phyloP scores from a whole-genome alignment of 1,140 invertebrate species.

The Muscidifurax raptorellus region DNA sequence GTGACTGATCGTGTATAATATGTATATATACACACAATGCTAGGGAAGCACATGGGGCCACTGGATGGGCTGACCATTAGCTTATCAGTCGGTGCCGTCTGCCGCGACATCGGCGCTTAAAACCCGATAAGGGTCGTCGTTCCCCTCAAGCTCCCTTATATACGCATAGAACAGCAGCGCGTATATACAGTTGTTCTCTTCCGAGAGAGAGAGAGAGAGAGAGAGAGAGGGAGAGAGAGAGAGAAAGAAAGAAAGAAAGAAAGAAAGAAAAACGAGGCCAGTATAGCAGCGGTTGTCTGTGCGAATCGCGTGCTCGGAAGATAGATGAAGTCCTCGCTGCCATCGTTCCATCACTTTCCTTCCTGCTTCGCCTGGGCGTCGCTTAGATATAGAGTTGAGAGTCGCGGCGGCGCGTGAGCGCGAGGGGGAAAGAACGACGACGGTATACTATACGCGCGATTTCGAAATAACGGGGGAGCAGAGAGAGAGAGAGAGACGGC shows the following conservation, averaged over 20 bases:
- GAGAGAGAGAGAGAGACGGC: background rate
- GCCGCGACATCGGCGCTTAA: conserved; percentile 30
- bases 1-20: conserved; percentile 17
- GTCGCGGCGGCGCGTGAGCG: background rate
- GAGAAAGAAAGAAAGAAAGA: too few relatives aligned
- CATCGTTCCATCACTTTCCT: conserved; percentile 33
- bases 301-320: conserved; percentile 32
- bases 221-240: too few relatives aligned
- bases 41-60: background rate
- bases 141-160: background rate
- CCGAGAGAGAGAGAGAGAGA: too few relatives aligned
- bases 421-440: background rate
- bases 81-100: conserved; percentile 30
- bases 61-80: conserved; percentile 32
- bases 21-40: too few relatives aligned
- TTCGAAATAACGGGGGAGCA: background rate
- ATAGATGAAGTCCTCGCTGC: conserved; percentile 31
- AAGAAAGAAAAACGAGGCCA: conserved; percentile 42
- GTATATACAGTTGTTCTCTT: too few relatives aligned
- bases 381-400: conserved; percentile 10
- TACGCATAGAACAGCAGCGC: background rate
- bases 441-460: conserved; percentile 1
- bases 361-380: conserved; percentile 6
- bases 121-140: conserved; percentile 9
- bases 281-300: background rate